A percentile compares a stretch with the other conserved stretches of the same genome.
Evolutionary conservation across 2,797 vertebrate genomes (phyloP).

Genomic region (Lepus oiostolus): DNA sequence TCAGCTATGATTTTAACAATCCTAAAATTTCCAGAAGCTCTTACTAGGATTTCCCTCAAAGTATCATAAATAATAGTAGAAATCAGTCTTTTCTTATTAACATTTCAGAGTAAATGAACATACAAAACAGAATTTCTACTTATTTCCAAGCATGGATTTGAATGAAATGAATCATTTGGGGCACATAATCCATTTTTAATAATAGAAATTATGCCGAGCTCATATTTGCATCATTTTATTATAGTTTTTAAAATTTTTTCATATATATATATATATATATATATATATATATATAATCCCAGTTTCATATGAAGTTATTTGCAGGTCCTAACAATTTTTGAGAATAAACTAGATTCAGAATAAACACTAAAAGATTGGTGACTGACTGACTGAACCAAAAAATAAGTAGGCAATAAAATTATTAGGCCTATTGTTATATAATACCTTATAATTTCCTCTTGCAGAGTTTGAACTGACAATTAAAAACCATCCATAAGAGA

Average conservation of each 20-base stretch:
- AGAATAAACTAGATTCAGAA: neutral
- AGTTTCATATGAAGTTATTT: neutral
- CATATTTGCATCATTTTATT: slow-evolving; percentile 5
- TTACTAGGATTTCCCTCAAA: neutral
- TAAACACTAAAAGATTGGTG: neutral
- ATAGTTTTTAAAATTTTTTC: neutral
- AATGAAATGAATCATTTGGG: neutral
- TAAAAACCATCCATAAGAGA: slow-evolving; percentile 5
- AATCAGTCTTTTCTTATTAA: neutral
- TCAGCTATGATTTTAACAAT: slow-evolving; percentile 1
- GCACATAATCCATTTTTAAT: neutral
- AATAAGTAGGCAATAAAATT: neutral
- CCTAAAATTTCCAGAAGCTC: neutral
- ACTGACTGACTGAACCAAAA: neutral
- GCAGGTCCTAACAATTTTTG: neutral
- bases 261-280: too few species aligned
- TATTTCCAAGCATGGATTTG: neutral
- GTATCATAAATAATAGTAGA: neutral
- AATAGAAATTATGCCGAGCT: neutral
- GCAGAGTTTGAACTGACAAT: neutral
- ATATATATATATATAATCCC: neutral
- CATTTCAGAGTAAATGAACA: neutral
- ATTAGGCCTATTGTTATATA: neutral
- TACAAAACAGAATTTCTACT: neutral
- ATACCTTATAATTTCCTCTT: neutral